These are phyloP conservation scores for Drosophila virilis DNA, from an alignment of 1,140 invertebrate genomes.

Conservation along the genomic window DNA sequence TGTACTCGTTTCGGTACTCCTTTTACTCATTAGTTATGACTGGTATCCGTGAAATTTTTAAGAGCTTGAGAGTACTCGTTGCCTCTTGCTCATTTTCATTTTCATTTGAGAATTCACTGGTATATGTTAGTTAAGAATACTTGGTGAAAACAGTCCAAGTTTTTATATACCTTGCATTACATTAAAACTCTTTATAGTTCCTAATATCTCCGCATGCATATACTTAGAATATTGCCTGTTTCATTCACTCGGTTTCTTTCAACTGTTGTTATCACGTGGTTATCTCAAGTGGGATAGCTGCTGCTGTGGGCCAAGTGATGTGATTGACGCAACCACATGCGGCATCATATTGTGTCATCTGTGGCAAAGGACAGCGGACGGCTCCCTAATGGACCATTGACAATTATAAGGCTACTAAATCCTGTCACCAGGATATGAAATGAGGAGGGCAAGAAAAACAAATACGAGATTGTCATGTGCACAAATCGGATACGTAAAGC, in stretches of 20 bases:
- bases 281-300: conserved; percentile 46
- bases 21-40: too few species aligned
- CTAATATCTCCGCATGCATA: too few species aligned
- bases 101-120: too few species aligned
- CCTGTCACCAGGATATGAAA: conserved; percentile 43
- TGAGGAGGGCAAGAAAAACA: neutral
- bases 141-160: too few species aligned
- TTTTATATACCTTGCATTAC: too few species aligned
- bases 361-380: conserved; percentile 30
- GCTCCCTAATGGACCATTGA: conserved; percentile 73
- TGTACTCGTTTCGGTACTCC: too few species aligned
- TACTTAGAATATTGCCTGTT: too few species aligned
- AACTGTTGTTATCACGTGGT: conserved; percentile 39
- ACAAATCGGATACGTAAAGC: conserved; percentile 20
- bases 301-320: conserved; percentile 32
- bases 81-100: too few species aligned
- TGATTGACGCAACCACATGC: conserved; percentile 69
- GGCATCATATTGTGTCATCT: conserved; percentile 26
- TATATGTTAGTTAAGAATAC: too few species aligned
- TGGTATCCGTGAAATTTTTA: too few species aligned
- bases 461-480: conserved; percentile 30
- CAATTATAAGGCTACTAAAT: conserved; percentile 80
- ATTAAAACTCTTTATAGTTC: too few species aligned
- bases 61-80: too few species aligned
- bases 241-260: neutral